Conservation (phyloP, 2,797 vertebrate genomes). For the Pachyuromys duprasi region DNA sequence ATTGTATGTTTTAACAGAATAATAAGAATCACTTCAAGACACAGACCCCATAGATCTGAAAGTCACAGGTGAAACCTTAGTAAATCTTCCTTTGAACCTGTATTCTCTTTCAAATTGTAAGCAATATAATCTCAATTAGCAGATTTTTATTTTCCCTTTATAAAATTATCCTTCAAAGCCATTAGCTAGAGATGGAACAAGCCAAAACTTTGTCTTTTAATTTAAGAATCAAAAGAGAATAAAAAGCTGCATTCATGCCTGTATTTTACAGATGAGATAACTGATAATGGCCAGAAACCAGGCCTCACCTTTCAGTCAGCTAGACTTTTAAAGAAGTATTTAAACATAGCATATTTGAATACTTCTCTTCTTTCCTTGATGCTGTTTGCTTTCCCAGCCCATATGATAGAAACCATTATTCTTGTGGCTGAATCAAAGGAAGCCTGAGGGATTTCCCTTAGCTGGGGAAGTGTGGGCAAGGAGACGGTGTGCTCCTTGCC, state of each 20-base stretch:
- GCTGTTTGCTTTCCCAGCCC: neutral
- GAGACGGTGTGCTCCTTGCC: slow-evolving; percentile 17
- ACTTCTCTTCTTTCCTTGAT: slow-evolving; percentile 16
- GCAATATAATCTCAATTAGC: slow-evolving; percentile 19
- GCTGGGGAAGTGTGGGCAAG: slow-evolving; percentile 44
- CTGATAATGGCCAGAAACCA: neutral
- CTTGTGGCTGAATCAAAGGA: slow-evolving; percentile 14
- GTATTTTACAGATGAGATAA: slow-evolving; percentile 59
- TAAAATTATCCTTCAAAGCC: slow-evolving; percentile 45
- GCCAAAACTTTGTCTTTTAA: neutral
- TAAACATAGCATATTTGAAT: slow-evolving; percentile 31
- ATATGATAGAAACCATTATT: neutral
- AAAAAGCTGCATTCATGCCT: slow-evolving; percentile 15
- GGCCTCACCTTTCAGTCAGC: neutral
- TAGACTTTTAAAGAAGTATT: neutral
- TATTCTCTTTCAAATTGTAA: slow-evolving; percentile 57
- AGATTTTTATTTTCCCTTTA: slow-evolving; percentile 43
- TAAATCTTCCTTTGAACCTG: slow-evolving; percentile 50
- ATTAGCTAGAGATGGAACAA: neutral
- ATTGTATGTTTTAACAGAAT: slow-evolving; percentile 44
- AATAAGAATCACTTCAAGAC: slow-evolving; percentile 33
- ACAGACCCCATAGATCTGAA: slow-evolving; percentile 48
- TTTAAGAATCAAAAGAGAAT: slow-evolving; percentile 16
- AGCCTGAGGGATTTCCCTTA: neutral
- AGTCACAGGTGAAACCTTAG: slow-evolving; percentile 28